A percentile compares a stretch with the other conserved stretches of the same genome.
Evolutionary conservation across 2,113 vertebrate species (phyloP).

Genomic region (Clarias magur): DNA sequence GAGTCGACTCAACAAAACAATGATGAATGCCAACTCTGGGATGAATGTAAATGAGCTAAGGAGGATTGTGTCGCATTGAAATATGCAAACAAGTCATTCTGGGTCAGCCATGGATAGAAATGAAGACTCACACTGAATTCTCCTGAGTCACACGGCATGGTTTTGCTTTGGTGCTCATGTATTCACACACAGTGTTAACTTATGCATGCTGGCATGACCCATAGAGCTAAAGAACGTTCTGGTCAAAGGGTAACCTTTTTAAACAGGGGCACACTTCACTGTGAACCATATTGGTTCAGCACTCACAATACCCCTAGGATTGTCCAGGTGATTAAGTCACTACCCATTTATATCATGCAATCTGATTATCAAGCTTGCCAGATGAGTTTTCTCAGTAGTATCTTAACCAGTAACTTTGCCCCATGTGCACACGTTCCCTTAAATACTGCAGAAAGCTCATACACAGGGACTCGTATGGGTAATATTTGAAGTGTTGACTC

Average conservation of each 20-base stretch:
- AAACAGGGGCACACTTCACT: neutral
- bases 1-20: slow-evolving; percentile 55
- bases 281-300: neutral
- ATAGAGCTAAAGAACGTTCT: slow-evolving; percentile 18
- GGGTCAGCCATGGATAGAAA: slow-evolving; percentile 29
- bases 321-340: neutral
- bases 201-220: slow-evolving; percentile 28
- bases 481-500: neutral
- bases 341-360: neutral
- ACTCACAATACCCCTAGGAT: neutral
- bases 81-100: slow-evolving; percentile 25
- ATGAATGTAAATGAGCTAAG: slow-evolving; percentile 53
- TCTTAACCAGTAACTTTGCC: neutral
- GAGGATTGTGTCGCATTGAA: slow-evolving; percentile 35
- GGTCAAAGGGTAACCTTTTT: slow-evolving; percentile 30
- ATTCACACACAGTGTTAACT: neutral
- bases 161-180: neutral
- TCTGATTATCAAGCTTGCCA: neutral
- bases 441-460: neutral
- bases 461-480: neutral
- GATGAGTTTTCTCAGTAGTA: neutral
- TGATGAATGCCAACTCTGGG: slow-evolving; percentile 53
- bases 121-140: neutral
- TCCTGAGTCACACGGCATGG: neutral
- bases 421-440: neutral